Conservation (phyloP, 1,140 invertebrate species). For the Papilio polyxenes region DNA sequence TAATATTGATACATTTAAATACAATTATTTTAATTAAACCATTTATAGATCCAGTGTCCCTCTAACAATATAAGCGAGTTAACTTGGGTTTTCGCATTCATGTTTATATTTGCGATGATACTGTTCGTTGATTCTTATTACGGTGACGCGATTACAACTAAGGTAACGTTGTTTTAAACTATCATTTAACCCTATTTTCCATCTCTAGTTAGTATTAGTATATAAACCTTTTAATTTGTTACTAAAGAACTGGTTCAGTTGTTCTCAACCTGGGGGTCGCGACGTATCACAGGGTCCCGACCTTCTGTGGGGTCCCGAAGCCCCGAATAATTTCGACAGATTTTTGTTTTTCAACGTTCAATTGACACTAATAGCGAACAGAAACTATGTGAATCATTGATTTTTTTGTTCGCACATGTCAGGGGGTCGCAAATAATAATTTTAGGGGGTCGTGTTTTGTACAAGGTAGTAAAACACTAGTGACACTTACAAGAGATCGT, state of each 20-base stretch:
- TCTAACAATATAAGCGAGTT: conserved; percentile 49
- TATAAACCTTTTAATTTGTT: background rate
- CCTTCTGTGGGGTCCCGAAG: background rate
- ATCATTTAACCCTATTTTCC: background rate
- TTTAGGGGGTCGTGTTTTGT: no score
- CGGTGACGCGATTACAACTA: conserved; percentile 52
- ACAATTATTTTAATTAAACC: conserved; percentile 4
- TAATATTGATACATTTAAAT: no score
- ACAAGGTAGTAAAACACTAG: no score
- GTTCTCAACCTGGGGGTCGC: background rate
- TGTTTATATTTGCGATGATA: conserved; percentile 47
- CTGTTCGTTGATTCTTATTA: conserved; percentile 57
- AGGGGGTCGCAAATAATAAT: no score
- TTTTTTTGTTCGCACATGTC: no score
- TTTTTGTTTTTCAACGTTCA: no score
- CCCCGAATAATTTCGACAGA: background rate
- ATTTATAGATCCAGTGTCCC: conserved; percentile 52
- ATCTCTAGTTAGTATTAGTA: background rate
- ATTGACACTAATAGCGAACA: no score
- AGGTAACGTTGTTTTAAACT: conserved; percentile 48
- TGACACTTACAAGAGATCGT: background rate
- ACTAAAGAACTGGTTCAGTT: background rate
- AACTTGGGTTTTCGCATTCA: conserved; percentile 51
- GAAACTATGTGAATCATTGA: no score
- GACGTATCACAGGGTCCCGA: background rate